phyloP scores from a whole-genome alignment of 2,797 vertebrate species.

The Glyptemys insculpta region DNA sequence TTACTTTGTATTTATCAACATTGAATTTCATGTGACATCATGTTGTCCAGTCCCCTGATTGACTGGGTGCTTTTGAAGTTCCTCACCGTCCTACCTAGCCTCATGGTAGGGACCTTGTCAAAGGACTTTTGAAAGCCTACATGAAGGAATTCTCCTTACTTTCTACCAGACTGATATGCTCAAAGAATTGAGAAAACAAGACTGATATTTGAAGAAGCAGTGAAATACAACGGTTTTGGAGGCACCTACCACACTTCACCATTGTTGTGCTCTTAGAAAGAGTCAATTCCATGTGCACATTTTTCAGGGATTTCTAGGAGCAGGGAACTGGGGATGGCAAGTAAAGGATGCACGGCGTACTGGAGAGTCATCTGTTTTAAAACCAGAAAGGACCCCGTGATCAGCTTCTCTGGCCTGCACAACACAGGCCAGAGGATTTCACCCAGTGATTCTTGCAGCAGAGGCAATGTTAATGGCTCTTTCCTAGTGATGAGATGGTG shows the following conservation, averaged over 20 bases:
- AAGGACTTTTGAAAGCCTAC: not conserved
- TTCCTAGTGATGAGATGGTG: not conserved
- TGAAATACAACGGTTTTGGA: not conserved
- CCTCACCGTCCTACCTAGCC: not conserved
- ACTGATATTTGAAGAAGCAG: not conserved
- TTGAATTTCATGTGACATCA: not conserved
- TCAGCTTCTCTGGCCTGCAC: not conserved
- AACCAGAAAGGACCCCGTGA: not conserved
- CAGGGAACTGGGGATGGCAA: not conserved
- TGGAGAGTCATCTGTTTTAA: not conserved
- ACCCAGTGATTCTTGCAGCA: not conserved
- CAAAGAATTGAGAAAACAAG: not conserved
- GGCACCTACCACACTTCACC: not conserved
- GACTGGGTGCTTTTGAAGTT: not conserved
- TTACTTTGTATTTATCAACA: not conserved
- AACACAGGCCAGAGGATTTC: not conserved
- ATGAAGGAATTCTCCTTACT: not conserved
- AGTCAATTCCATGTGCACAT: not conserved
- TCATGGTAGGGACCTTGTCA: not conserved
- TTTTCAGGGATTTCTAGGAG: not conserved
- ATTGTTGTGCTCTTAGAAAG: not conserved
- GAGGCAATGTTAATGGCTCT: not conserved
- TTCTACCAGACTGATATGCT: not conserved
- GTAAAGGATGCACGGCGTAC: not conserved
- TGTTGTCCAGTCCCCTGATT: fast-evolving